Percentiles rank a stretch among this genome's conserved stretches.
phyloP scores from a whole-genome alignment of 2,888 invertebrate genomes.

The Drosophila anceps region DNA sequence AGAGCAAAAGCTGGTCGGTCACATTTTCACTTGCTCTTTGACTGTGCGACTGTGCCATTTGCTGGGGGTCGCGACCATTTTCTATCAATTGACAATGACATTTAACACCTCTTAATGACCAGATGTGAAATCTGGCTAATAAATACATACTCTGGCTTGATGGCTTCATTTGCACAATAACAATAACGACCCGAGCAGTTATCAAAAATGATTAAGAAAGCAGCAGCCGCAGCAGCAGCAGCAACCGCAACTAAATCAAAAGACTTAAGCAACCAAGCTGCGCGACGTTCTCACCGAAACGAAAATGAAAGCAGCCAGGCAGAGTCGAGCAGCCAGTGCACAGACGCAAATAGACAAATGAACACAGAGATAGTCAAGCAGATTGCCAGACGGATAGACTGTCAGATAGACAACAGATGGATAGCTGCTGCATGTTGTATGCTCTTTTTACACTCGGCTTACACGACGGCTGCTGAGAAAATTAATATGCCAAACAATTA shows the following conservation, averaged over 20 bases:
- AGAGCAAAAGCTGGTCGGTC: slow-evolving; percentile 22
- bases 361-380: slow-evolving; percentile 38
- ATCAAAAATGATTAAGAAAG: slow-evolving; percentile 59
- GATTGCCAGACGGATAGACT: slow-evolving; percentile 25
- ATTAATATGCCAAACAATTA: slow-evolving; percentile 77
- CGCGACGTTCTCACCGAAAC: slow-evolving; percentile 64
- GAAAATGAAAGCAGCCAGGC: slow-evolving; percentile 71
- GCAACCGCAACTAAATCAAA: slow-evolving; percentile 54
- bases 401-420: slow-evolving; percentile 58
- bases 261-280: slow-evolving; percentile 68
- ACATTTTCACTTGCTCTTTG: slow-evolving; percentile 55
- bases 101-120: slow-evolving; percentile 61
- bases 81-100: slow-evolving; percentile 62
- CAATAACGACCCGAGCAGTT: slow-evolving; percentile 18
- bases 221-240: slow-evolving; percentile 28
- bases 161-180: slow-evolving; percentile 54
- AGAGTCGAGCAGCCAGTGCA: slow-evolving; percentile 7
- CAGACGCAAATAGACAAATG: slow-evolving; percentile 32
- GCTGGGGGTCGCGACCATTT: slow-evolving; percentile 40
- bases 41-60: slow-evolving; percentile 38
- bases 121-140: slow-evolving; percentile 67
- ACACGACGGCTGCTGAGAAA: slow-evolving; percentile 64
- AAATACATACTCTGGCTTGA: slow-evolving; percentile 43
- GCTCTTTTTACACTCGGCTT: slow-evolving; percentile 74
- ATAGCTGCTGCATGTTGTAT: slow-evolving; percentile 54